Evolutionary conservation across 2,888 invertebrate genomes (phyloP).

Genomic region (Drosophila parthenogenetica): DNA sequence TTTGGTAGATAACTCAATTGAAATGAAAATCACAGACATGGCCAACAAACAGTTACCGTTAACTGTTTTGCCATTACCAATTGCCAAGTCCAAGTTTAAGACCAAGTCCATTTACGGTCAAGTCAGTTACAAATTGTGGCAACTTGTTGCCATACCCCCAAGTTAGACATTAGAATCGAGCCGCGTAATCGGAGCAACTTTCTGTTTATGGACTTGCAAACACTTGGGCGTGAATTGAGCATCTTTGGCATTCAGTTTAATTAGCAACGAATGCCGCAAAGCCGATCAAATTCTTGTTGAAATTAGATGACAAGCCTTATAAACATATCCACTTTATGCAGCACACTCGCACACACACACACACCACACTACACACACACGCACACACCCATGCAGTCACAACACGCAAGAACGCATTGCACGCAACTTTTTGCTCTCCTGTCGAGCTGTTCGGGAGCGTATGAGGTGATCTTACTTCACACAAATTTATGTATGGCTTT

Average conservation of each 20-base stretch:
- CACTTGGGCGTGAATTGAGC: constrained; percentile 81
- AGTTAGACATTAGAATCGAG: constrained; percentile 61
- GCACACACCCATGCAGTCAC: not conserved
- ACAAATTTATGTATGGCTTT: constrained; percentile 60
- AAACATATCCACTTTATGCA: constrained; percentile 48
- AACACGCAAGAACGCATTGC: constrained; percentile 55
- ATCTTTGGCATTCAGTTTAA: constrained; percentile 76
- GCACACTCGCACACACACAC: constrained; percentile 21
- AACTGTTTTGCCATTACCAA: constrained; percentile 30
- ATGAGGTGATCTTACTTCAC: not conserved
- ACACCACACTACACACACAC: not conserved
- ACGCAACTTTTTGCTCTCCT: constrained; percentile 61
- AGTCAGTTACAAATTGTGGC: constrained; percentile 64
- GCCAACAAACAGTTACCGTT: constrained; percentile 52
- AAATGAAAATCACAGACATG: constrained; percentile 72
- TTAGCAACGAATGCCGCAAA: constrained; percentile 67
- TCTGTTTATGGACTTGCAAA: constrained; percentile 72
- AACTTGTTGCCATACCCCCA: constrained; percentile 20
- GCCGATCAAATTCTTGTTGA: constrained; percentile 59
- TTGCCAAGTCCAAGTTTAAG: constrained; percentile 29
- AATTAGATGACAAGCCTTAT: constrained; percentile 66
- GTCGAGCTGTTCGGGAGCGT: constrained; percentile 15
- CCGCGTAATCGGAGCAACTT: constrained; percentile 66
- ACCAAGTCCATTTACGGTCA: constrained; percentile 57
- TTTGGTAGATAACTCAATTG: constrained; percentile 75